A percentile compares a stretch with the other conserved stretches of the same genome.
These are phyloP conservation scores for Pediacus dermestoides DNA, from an alignment of 2,888 invertebrate species.

Conservation along the genomic window DNA sequence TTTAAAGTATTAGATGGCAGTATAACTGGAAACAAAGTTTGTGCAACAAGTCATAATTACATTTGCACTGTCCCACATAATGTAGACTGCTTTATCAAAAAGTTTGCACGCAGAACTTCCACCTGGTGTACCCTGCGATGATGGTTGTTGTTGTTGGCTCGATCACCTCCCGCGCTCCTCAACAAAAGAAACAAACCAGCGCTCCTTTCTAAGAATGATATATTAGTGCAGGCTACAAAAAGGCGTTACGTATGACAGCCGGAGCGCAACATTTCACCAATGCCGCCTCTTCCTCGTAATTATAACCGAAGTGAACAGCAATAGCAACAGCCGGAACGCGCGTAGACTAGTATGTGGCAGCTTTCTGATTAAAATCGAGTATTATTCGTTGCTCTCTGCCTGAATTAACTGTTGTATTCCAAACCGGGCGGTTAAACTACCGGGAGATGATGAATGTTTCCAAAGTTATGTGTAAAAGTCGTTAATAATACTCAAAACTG, in stretches of 20 bases:
- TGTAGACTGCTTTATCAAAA: slow-evolving; percentile 19
- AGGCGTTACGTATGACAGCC: slow-evolving; percentile 28
- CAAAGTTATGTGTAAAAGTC: slow-evolving; percentile 51
- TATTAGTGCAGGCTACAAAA: slow-evolving; percentile 18
- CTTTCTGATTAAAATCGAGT: slow-evolving; percentile 38
- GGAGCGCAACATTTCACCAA: slow-evolving; percentile 31
- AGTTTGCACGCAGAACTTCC: too few relatives aligned
- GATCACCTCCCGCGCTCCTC: too few relatives aligned
- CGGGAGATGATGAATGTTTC: slow-evolving; percentile 47
- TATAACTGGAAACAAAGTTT: slow-evolving; percentile 22
- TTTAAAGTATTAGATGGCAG: slow-evolving; percentile 19
- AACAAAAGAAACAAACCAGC: too few relatives aligned
- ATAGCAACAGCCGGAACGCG: too few relatives aligned
- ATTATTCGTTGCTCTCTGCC: slow-evolving; percentile 25
- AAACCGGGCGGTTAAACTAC: slow-evolving; percentile 23
- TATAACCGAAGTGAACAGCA: too few relatives aligned
- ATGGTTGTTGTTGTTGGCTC: too few relatives aligned
- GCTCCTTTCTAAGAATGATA: slow-evolving; percentile 17
- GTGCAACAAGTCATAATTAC: slow-evolving; percentile 26
- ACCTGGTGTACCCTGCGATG: too few relatives aligned
- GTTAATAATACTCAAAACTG: slow-evolving; percentile 51
- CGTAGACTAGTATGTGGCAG: slow-evolving; percentile 28
- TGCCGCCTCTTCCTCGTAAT: too few relatives aligned
- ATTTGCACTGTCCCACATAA: slow-evolving; percentile 20
- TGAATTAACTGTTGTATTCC: slow-evolving; percentile 39